A percentile compares a stretch with the other conserved stretches of the same genome.
Conservation (phyloP, 2,888 invertebrate species). For the Stenchaetothrips biformis region DNA sequence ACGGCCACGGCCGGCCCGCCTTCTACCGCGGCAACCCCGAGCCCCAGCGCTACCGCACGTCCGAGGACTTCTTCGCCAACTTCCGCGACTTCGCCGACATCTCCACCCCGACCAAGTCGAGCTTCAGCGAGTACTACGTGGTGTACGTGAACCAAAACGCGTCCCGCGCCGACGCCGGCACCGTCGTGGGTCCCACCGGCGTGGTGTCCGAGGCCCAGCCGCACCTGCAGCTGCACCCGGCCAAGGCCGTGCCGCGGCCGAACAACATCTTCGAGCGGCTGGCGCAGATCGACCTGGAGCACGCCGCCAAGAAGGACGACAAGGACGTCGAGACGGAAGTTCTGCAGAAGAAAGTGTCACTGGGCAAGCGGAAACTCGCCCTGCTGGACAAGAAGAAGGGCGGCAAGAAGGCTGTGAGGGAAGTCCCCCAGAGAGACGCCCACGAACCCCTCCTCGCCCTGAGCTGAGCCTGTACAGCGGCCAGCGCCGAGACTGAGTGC, state of each 20-base stretch:
- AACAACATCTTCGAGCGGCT: slow-evolving; percentile 80
- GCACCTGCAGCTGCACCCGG: slow-evolving; percentile 53
- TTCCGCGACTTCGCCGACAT: slow-evolving; percentile 89
- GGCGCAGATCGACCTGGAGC: slow-evolving; percentile 62
- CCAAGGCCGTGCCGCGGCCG: slow-evolving; percentile 55
- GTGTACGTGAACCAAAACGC: slow-evolving; percentile 79
- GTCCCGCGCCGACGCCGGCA: slow-evolving; percentile 44
- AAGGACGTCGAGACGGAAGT: slow-evolving; percentile 35
- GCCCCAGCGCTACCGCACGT: slow-evolving; percentile 60
- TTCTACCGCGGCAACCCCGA: slow-evolving; percentile 62
- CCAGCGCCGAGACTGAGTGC: background rate
- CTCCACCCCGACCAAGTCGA: slow-evolving; percentile 73
- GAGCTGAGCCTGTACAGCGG: slow-evolving; percentile 50
- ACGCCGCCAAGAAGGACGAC: slow-evolving; percentile 29
- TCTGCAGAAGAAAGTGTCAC: slow-evolving; percentile 49
- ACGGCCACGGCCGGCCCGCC: slow-evolving; percentile 67
- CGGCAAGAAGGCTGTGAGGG: slow-evolving; percentile 39
- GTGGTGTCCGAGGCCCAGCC: slow-evolving; percentile 44
- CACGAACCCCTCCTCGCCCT: slow-evolving; percentile 63
- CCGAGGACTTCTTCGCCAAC: slow-evolving; percentile 77
- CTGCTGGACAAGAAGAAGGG: slow-evolving; percentile 50
- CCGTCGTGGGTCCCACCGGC: slow-evolving; percentile 28
- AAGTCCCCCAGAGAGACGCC: slow-evolving; percentile 29
- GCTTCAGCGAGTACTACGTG: slow-evolving; percentile 76
- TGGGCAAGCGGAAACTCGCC: slow-evolving; percentile 61